phyloP scores from a whole-genome alignment of 2,888 invertebrate species.

The Epiblema foenella region DNA sequence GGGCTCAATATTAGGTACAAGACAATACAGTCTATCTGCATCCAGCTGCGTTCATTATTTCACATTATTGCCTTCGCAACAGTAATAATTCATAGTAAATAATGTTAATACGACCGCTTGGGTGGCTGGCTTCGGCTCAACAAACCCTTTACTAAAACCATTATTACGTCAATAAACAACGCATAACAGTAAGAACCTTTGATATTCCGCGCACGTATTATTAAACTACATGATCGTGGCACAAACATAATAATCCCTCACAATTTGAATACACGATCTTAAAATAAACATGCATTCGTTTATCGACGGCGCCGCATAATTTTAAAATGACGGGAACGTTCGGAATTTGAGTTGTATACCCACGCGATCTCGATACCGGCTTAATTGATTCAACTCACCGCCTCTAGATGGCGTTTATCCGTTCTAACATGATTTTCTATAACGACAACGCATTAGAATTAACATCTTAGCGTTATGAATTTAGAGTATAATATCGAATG shows the following conservation, averaged over 20 bases:
- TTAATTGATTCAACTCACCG: slow-evolving; percentile 60
- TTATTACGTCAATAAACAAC: slow-evolving; percentile 45
- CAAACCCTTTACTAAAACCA: slow-evolving; percentile 43
- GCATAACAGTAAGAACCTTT: slow-evolving; percentile 43
- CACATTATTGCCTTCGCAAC: slow-evolving; percentile 42
- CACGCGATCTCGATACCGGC: slow-evolving; percentile 50
- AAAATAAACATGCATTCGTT: slow-evolving; percentile 55
- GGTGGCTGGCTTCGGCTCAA: slow-evolving; percentile 45
- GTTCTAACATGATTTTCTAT: slow-evolving; percentile 43
- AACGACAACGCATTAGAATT: slow-evolving; percentile 11
- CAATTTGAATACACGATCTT: slow-evolving; percentile 48
- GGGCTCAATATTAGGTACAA: slow-evolving; percentile 33
- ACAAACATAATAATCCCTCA: slow-evolving; percentile 43
- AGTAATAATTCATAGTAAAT: slow-evolving; percentile 48
- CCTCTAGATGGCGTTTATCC: slow-evolving; percentile 55
- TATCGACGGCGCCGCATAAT: slow-evolving; percentile 67
- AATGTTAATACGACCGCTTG: slow-evolving; percentile 48
- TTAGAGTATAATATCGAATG: slow-evolving; percentile 20
- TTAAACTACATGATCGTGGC: slow-evolving; percentile 40
- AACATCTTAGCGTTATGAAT: background rate
- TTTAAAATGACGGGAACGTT: slow-evolving; percentile 60
- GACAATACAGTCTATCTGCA: slow-evolving; percentile 44
- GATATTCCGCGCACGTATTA: slow-evolving; percentile 41
- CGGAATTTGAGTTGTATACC: slow-evolving; percentile 62
- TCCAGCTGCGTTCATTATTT: slow-evolving; percentile 44